Base-by-base conservation (phyloP, 2,888 invertebrate genomes). In the Protodeltote pygarga region DNA sequence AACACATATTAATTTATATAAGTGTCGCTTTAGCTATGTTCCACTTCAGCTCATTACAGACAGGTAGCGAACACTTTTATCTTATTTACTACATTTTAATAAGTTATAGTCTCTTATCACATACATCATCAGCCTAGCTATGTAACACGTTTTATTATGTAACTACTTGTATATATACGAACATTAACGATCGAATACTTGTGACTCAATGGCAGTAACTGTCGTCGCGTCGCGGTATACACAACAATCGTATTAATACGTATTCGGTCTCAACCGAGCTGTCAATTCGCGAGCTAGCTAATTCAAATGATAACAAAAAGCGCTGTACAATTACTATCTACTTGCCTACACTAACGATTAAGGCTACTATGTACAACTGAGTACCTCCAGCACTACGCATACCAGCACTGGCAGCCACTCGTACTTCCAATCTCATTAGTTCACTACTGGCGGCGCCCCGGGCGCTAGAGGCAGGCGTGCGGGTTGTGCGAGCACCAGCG, bases 401-500 rank as follows among this genome's bases (percentile, higher is more conserved):
- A 37, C 27, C 11, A 27, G 34, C 29, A 25, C 10, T 24, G 17
- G 33, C 25, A 31, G 19, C 25, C 25, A 23, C 21, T 34, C 46
- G 34, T 11, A 17, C 25, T 10, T 16, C 5, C 15, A 33, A 28
- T 39, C 33, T 24, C 35, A 29, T 39, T 24, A 14, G 39, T 34
- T 32, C 38, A 45, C 55, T 46, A 38, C 6, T 1, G 20, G n/a
- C 13, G 8, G 24, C 35, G 25, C 23, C 23, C 29, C 25, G 25
- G 25, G 35, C 8, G 15, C 81, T 87, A 89, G 89, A 94, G 95
- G 87, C 95, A 95, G 81, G 94, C 94, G 67, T 95, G 94, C 19
- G 95, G 95, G 83, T 96, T 95, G 77, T 96, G 95, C 19, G 93
- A 91, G 78, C 96, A 96, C 95, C 95, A 96, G 58, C 93, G 93